Evolutionary conservation across 2,113 vertebrate genomes (phyloP), one percentile per base, ranked within the genome.

Genomic region (Epinephelus moara): DNA sequence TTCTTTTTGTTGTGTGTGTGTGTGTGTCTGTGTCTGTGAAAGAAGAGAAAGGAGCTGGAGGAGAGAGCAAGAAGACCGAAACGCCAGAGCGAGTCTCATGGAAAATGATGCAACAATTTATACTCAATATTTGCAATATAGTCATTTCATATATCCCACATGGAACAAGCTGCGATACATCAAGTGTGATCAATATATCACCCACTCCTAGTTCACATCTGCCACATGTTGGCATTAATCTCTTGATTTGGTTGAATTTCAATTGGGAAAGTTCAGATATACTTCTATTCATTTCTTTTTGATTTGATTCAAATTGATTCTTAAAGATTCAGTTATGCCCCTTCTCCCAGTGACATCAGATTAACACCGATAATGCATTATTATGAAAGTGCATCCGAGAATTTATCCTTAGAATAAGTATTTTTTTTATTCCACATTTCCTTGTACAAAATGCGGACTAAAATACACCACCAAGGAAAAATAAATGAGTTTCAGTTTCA

Each of bases 401-500:
- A 62, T 37, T 11, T 37, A 19, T 37, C 30, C 1, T 21, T 37
- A 2, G 42, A 45, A 45, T 37, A 6, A 42, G 8, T 45, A 2
- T 12, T 45, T 45, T 12, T 45, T 62, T 62, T 62, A 21, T 37
- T 40, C 10, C 19, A 4, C 25, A 63, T 4, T 42, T 40, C 21
- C 12, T 63, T 37, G 33, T 10, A 37, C 19, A 13, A 42, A 14
- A 15, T 62, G 9, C 17, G 25, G 33, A 45, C 42, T 9, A 45
- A 45, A 45, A 45, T 45, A 45, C 42, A 10, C 40, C 10, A 42
- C 42, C 63, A 25, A 2, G 42, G n/a, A 15, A 42, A 37, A 64
- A 64, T 64, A n/a, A 42, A 68, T n/a, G n/a, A n/a, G n/a, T n/a
- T n/a, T n/a, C n/a, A 74, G 21, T 49, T 47, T 30, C 9, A 27